Percentiles rank a stretch among this genome's conserved stretches.
These are phyloP conservation scores for Nebria ingens DNA, from an alignment of 1,140 invertebrate species.

Conservation along the genomic window DNA sequence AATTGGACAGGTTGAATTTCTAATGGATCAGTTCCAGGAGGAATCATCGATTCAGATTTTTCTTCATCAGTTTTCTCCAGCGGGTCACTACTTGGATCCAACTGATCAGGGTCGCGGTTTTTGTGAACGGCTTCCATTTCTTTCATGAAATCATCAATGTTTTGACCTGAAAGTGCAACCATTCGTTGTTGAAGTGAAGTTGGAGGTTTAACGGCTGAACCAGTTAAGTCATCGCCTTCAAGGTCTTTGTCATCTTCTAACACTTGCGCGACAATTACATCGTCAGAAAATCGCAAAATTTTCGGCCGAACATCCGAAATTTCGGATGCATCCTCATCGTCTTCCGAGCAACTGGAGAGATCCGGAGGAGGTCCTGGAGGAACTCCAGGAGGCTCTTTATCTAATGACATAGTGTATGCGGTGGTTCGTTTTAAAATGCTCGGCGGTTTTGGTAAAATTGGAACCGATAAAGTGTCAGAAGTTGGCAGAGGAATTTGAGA, in stretches of 20 bases:
- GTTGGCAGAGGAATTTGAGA: constrained; percentile 68
- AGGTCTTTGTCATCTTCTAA: constrained; percentile 24
- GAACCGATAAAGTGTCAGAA: constrained; percentile 36
- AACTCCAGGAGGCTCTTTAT: constrained; percentile 68
- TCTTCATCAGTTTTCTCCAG: constrained; percentile 21
- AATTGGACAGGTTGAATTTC: constrained; percentile 37
- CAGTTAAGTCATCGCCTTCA: constrained; percentile 32
- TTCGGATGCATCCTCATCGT: constrained; percentile 31
- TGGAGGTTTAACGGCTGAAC: constrained; percentile 46
- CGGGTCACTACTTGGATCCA: background rate
- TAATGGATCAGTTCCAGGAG: constrained; percentile 27
- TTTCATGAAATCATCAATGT: constrained; percentile 86
- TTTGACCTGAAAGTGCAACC: constrained; percentile 75
- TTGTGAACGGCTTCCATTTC: constrained; percentile 80
- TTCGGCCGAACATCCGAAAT: constrained; percentile 31
- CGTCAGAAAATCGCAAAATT: constrained; percentile 55
- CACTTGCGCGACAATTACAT: constrained; percentile 27
- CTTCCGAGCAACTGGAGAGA: constrained; percentile 53
- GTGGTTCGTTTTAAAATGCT: constrained; percentile 69
- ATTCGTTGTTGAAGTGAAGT: constrained; percentile 72
- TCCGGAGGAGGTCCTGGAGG: constrained; percentile 75
- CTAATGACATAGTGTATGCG: constrained; percentile 36
- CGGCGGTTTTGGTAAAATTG: constrained; percentile 39
- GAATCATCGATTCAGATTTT: constrained; percentile 38
- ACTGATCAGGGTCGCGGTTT: constrained; percentile 52